phyloP scores from a whole-genome alignment of 2,797 vertebrate genomes.

The Gobionotothen gibberifrons region DNA sequence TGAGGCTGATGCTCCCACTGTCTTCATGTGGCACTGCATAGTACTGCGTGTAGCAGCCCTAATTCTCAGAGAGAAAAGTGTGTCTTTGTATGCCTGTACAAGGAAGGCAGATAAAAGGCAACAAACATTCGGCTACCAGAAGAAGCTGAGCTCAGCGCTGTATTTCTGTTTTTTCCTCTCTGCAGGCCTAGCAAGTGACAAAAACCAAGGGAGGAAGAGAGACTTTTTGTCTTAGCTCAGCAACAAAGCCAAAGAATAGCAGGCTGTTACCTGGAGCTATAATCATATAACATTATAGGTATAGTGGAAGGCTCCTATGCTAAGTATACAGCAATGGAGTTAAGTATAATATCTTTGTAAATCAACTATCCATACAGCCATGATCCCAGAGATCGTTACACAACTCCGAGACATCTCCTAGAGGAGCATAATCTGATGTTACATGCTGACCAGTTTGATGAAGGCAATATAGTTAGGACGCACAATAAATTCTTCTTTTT shows the following conservation, averaged over 20 bases:
- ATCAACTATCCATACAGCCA: conserved; percentile 7
- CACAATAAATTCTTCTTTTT: neutral
- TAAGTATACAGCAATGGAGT: neutral
- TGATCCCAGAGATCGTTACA: neutral
- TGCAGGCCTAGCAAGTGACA: conserved; percentile 1
- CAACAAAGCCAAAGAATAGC: conserved; percentile 34
- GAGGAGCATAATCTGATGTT: neutral
- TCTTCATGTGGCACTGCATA: conserved; percentile 1
- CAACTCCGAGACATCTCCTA: neutral
- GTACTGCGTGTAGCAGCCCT: neutral
- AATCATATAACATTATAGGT: conserved; percentile 23
- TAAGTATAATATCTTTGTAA: conserved; percentile 1
- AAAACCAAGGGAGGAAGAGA: conserved; percentile 5
- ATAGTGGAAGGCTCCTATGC: conserved; percentile 8
- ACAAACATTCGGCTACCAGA: conserved; percentile 24
- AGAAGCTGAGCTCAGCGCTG: conserved; percentile 49
- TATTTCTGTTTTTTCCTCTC: conserved; percentile 25
- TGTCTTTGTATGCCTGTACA: conserved; percentile 30
- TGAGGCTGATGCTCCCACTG: neutral
- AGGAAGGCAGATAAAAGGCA: conserved; percentile 40
- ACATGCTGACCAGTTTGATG: neutral
- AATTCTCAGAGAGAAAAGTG: conserved; percentile 18
- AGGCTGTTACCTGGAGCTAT: conserved; percentile 24
- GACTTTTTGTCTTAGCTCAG: conserved; percentile 44
- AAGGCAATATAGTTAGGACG: neutral